Base-by-base conservation (phyloP, 1,140 invertebrate genomes). In the Nephila pilipes region DNA sequence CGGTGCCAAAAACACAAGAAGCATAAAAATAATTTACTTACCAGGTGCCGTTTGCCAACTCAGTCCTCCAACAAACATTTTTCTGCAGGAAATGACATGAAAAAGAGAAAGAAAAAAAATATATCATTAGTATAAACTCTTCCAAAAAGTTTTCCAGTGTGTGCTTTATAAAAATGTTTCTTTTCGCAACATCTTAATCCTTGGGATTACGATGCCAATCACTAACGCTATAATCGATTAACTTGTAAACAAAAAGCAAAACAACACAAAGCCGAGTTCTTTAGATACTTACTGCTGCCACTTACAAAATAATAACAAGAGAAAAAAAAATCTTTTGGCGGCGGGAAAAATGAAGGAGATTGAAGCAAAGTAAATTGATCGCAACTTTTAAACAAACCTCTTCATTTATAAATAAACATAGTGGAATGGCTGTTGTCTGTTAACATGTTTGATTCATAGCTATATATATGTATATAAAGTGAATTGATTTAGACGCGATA, bases 41-140 rank as follows among this genome's bases (percentile, higher is more conserved):
- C 98, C 99, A 97, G 99, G 98, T 97, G 98, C 99, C 95, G 99
- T 99, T 97, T 99, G 99, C 98, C 99, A 99, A 96, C 98, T 99
- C 95, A 99, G 97, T 95, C 99, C 99, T 95, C 99, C 99, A 96
- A 99, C 99, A 97, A 99, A 99, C 99, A 99, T 99, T 98, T 99
- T 99, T 96, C 98, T 99, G 94, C 38, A 90, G 36, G 63, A 69
- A 60, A 85, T 65, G 69, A 90, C n/a, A 88, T 80, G 54, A 75
- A 91, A 54, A 63, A 83, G 22, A 83, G 63, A 57, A 63, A 91
- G 16, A 90, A 81, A 32, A 80, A 58, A 87, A n/a, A 32, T 4
- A 16, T 22, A 60, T 29, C 57, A 87, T 87, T 87, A 87, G 85
- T 58, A 87, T 60, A 87, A 87, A 58, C 57, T 54, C 38, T 55